These are phyloP conservation scores for Carcinoscorpius rotundicauda DNA, from an alignment of 1,140 invertebrate species.

Conservation along the genomic window DNA sequence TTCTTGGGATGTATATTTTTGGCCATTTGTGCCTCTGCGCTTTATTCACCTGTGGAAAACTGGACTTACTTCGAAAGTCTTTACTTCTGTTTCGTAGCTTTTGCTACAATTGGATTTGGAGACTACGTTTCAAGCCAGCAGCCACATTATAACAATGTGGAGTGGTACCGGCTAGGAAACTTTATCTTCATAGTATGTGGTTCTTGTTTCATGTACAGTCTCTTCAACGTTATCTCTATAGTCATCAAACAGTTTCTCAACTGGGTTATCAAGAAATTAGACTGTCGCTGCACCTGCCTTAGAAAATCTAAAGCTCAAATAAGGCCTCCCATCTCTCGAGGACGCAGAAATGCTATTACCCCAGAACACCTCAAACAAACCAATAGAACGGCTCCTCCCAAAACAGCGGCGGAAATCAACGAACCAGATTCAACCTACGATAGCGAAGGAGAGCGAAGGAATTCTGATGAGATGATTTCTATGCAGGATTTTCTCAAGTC, in stretches of 20 bases:
- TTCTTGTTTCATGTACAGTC: constrained; percentile 54
- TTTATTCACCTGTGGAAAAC: constrained; percentile 47
- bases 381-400: no score
- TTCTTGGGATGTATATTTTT: constrained; percentile 40
- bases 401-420: constrained; percentile 21
- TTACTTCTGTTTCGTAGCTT: constrained; percentile 58
- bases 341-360: constrained; percentile 32
- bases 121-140: constrained; percentile 50
- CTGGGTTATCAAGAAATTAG: constrained; percentile 45
- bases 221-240: constrained; percentile 57
- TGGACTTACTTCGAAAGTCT: constrained; percentile 53
- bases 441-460: constrained; percentile 33
- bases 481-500: constrained; percentile 49
- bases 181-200: constrained; percentile 50
- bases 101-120: constrained; percentile 57
- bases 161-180: constrained; percentile 44
- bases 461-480: constrained; percentile 47
- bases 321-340: constrained; percentile 23
- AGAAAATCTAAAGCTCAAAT: constrained; percentile 14
- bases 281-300: constrained; percentile 31
- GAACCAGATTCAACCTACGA: constrained; percentile 37
- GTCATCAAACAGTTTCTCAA: constrained; percentile 56
- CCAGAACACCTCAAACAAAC: constrained; percentile 26
- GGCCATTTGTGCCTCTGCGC: constrained; percentile 42
- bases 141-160: constrained; percentile 35